A percentile compares a stretch with the other conserved stretches of the same genome.
phyloP scores from a whole-genome alignment of 2,113 vertebrate species.

The Arenaria interpres region DNA sequence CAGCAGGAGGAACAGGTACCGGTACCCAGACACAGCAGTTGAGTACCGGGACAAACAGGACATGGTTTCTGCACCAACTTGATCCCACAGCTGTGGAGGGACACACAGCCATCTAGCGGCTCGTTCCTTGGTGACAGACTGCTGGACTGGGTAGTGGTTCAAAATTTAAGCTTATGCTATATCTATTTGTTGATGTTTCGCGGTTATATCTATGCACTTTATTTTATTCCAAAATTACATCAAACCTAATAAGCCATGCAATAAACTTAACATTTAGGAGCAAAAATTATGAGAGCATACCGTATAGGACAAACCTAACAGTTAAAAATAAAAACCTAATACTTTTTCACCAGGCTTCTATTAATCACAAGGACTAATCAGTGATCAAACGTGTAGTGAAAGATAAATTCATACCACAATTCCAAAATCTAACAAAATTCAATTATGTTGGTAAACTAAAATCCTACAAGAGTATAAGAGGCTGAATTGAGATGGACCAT shows the following conservation, averaged over 20 bases:
- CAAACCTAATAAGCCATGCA: not conserved
- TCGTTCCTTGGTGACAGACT: accelerated
- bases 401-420: not conserved
- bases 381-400: not conserved
- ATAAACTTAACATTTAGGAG: not conserved
- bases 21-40: not conserved
- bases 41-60: too few relatives aligned
- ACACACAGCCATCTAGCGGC: not conserved
- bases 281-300: not conserved
- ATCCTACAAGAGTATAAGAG: not conserved
- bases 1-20: accelerated
- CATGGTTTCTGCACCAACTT: accelerated
- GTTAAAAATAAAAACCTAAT: not conserved
- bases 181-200: not conserved
- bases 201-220: not conserved
- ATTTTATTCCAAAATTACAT: not conserved
- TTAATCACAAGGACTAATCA: not conserved
- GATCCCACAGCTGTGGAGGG: not conserved
- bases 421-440: not conserved
- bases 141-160: not conserved
- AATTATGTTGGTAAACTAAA: not conserved
- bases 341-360: not conserved
- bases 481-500: not conserved
- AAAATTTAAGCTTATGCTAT: not conserved
- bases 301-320: not conserved